These are phyloP conservation scores for Drosophila tsacasi DNA, from an alignment of 1,140 invertebrate species.

Conservation along the genomic window DNA sequence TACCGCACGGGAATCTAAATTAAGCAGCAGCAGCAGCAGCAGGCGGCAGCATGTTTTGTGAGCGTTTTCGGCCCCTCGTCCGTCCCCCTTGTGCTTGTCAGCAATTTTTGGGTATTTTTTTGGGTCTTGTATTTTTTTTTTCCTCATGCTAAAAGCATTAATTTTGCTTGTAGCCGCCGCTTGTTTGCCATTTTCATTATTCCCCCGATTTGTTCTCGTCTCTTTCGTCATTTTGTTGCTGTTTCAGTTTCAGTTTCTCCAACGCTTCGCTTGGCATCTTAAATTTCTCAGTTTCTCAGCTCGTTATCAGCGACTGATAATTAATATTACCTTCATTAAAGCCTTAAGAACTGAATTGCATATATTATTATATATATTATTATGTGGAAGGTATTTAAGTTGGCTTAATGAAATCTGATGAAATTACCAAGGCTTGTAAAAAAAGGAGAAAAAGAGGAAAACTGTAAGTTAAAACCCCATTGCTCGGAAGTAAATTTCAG, in stretches of 20 bases:
- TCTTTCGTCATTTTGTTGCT: slow-evolving; percentile 17
- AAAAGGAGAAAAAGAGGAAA: slow-evolving; percentile 1
- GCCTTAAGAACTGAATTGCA: not conserved
- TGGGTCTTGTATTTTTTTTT: not conserved
- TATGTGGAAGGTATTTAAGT: not conserved
- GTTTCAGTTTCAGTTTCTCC: not conserved
- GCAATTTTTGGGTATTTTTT: slow-evolving; percentile 32
- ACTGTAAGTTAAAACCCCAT: not conserved
- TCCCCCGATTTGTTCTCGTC: slow-evolving; percentile 13
- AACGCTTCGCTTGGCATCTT: not conserved
- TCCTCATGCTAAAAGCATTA: slow-evolving; percentile 31
- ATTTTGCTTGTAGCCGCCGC: slow-evolving; percentile 26
- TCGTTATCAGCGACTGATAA: slow-evolving; percentile 20
- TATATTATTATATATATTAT: not conserved
- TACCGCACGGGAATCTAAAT: slow-evolving; percentile 80
- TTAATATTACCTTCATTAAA: not conserved
- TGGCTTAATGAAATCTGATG: slow-evolving; percentile 16
- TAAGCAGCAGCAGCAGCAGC: slow-evolving; percentile 38
- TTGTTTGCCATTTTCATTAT: slow-evolving; percentile 41
- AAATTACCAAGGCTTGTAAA: slow-evolving; percentile 17
- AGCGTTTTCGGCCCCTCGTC: slow-evolving; percentile 22
- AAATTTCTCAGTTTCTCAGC: not conserved
- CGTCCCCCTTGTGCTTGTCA: not conserved
- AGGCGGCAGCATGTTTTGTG: slow-evolving; percentile 50
- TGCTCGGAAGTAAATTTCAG: slow-evolving; percentile 15